A percentile compares a stretch with the other conserved stretches of the same genome.
Evolutionary conservation across 2,113 vertebrate genomes (phyloP).

Genomic region (Caloenas nicobarica): DNA sequence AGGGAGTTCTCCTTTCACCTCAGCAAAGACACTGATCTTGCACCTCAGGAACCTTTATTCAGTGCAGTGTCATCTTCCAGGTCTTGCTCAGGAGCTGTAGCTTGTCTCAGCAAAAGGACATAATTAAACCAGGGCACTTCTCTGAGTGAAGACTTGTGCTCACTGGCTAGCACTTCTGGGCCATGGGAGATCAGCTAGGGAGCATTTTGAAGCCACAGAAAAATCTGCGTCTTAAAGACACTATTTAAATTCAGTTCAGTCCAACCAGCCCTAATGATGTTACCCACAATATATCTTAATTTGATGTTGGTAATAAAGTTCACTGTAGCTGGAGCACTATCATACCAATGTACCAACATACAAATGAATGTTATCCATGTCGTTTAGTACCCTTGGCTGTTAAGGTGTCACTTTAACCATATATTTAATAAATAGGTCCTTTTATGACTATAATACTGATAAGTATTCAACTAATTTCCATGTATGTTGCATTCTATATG

Average conservation of each 20-base stretch:
- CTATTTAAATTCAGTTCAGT: conserved; percentile 66
- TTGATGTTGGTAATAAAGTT: conserved; percentile 70
- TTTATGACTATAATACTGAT: conserved; percentile 62
- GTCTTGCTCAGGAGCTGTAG: neutral
- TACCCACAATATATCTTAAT: conserved; percentile 69
- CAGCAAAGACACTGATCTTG: neutral
- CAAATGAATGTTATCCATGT: conserved; percentile 57
- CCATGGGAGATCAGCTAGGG: neutral
- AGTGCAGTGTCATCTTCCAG: neutral
- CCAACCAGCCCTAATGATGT: conserved; percentile 43
- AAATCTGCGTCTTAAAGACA: conserved; percentile 51
- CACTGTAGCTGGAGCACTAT: conserved; percentile 25
- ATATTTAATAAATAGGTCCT: conserved; percentile 66
- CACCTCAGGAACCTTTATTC: neutral
- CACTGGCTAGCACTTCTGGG: neutral
- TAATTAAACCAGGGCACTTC: neutral
- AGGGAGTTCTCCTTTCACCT: neutral
- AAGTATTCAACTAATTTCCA: conserved; percentile 64
- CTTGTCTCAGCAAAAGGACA: neutral
- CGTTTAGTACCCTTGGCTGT: conserved; percentile 58
- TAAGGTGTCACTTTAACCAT: conserved; percentile 66
- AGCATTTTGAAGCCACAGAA: neutral
- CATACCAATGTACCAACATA: conserved; percentile 34
- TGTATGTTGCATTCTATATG: conserved; percentile 66
- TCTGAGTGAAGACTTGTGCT: neutral